phyloP scores from a whole-genome alignment of 2,888 invertebrate genomes.

The Drosophila neonasuta region DNA sequence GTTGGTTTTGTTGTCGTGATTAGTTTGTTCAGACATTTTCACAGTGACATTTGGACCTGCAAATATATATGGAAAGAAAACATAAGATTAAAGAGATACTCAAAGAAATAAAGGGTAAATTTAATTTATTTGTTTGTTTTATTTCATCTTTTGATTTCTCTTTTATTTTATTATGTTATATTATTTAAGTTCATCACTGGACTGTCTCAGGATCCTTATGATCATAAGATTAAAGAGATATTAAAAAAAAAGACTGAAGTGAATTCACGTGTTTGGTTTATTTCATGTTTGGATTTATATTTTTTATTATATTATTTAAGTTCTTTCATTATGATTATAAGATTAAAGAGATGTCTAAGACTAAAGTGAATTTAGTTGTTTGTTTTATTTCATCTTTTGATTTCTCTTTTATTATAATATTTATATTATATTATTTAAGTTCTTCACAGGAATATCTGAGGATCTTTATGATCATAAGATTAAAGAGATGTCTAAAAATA shows the following conservation, averaged over 20 bases:
- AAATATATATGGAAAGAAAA: constrained; percentile 18
- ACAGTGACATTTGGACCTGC: constrained; percentile 69
- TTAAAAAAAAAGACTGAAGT: too few relatives aligned
- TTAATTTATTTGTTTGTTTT: background rate
- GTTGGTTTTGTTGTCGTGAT: constrained; percentile 49
- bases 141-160: background rate
- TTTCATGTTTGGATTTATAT: too few relatives aligned
- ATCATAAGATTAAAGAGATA: background rate
- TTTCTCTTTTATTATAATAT: too few relatives aligned
- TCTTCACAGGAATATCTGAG: background rate
- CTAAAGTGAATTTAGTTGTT: too few relatives aligned
- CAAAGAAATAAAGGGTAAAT: too few relatives aligned
- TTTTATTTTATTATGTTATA: background rate
- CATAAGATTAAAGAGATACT: too few relatives aligned
- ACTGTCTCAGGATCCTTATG: background rate
- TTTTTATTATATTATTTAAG: too few relatives aligned
- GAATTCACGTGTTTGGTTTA: too few relatives aligned
- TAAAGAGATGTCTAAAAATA: too few relatives aligned
- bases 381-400: background rate
- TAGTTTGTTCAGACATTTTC: constrained; percentile 66
- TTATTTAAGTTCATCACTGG: background rate
- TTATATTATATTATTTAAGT: background rate
- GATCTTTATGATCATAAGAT: background rate
- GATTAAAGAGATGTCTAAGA: too few relatives aligned
- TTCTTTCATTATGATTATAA: background rate